These are phyloP conservation scores for Drosophila novamexicana DNA, from an alignment of 1,140 invertebrate species.

Conservation along the genomic window DNA sequence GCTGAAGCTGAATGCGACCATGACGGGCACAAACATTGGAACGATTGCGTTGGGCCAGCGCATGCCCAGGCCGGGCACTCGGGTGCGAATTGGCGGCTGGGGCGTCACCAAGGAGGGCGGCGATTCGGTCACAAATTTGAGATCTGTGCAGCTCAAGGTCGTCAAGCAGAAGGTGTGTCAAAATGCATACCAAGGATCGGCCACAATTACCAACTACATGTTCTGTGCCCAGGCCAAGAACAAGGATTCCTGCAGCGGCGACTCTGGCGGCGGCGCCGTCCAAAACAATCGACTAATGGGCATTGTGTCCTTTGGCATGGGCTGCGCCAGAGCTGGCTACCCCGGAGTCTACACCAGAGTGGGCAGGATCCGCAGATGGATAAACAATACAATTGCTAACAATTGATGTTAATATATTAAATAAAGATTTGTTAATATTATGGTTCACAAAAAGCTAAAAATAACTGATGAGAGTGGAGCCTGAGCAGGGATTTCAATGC, in stretches of 20 bases:
- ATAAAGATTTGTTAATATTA: no score
- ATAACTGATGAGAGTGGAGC: no score
- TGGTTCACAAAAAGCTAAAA: no score
- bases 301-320: slow-evolving; percentile 59
- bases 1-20: slow-evolving; percentile 30
- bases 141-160: slow-evolving; percentile 7
- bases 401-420: slow-evolving; percentile 29
- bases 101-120: slow-evolving; percentile 45
- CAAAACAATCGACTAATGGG: slow-evolving; percentile 28
- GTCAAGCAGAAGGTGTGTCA: neutral
- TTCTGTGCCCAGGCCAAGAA: slow-evolving; percentile 41
- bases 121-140: slow-evolving; percentile 18
- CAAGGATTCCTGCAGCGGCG: slow-evolving; percentile 59
- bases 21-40: slow-evolving; percentile 55
- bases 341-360: slow-evolving; percentile 59
- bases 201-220: slow-evolving; percentile 50
- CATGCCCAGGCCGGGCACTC: slow-evolving; percentile 32
- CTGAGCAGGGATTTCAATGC: no score
- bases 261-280: slow-evolving; percentile 51
- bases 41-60: slow-evolving; percentile 40
- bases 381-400: slow-evolving; percentile 25
- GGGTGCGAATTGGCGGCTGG: slow-evolving; percentile 52
- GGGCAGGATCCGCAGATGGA: slow-evolving; percentile 12
- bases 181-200: neutral
- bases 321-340: slow-evolving; percentile 48